These are phyloP conservation scores for Malurus alboscapulatus DNA, from an alignment of 2,113 vertebrate genomes.

Conservation along the genomic window DNA sequence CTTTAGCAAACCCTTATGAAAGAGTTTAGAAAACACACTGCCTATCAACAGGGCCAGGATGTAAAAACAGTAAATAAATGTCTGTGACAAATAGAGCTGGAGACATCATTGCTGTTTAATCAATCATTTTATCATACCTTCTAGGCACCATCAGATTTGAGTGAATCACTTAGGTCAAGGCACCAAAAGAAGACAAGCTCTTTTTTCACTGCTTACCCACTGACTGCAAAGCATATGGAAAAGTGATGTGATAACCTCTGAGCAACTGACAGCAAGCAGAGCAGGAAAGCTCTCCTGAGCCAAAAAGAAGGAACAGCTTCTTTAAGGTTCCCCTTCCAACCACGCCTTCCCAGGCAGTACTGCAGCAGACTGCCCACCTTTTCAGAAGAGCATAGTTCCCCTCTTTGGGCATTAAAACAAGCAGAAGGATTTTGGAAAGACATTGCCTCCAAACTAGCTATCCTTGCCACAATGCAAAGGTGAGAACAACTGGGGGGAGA, in stretches of 20 bases:
- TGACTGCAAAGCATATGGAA: background rate
- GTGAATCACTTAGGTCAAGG: background rate
- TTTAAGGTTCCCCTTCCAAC: background rate
- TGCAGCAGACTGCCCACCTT: background rate
- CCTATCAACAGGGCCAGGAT: background rate
- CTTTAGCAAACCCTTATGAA: background rate
- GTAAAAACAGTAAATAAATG: background rate
- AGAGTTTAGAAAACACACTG: background rate
- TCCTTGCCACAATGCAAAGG: background rate
- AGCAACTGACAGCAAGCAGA: background rate
- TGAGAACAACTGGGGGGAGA: background rate
- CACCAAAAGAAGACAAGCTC: slow-evolving; percentile 3
- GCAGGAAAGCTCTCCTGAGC: background rate
- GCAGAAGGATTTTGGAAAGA: background rate
- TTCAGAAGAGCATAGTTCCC: background rate
- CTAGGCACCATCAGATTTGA: background rate
- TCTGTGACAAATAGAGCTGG: background rate
- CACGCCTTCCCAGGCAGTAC: background rate
- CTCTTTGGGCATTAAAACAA: background rate
- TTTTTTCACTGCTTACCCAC: background rate
- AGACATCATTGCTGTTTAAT: background rate
- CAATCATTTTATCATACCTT: slow-evolving; percentile 5
- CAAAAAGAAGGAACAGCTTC: background rate
- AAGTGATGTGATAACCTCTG: background rate
- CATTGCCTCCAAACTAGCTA: background rate